Evolutionary conservation across 2,113 vertebrate genomes (phyloP).

Genomic region (Theristicus caerulescens): DNA sequence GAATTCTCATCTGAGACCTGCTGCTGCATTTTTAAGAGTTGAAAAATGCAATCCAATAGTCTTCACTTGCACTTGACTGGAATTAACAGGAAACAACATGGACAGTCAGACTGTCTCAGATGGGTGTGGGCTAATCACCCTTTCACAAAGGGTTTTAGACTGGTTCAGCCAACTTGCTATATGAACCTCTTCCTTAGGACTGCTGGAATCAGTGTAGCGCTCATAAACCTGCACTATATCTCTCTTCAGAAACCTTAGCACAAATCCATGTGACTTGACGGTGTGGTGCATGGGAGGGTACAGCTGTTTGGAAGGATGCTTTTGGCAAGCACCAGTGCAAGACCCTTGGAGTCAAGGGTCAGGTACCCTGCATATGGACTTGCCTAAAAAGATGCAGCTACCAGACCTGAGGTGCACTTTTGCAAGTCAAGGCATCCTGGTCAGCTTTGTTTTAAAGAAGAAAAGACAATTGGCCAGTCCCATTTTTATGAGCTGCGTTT

Average conservation of each 20-base stretch:
- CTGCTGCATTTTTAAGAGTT: not conserved
- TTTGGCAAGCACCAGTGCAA: not conserved
- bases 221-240: not conserved
- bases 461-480: not conserved
- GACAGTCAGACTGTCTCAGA: not conserved
- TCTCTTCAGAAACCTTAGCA: not conserved
- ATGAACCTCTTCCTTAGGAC: not conserved
- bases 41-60: not conserved
- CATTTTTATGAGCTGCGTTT: conserved; percentile 27
- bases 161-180: not conserved
- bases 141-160: not conserved
- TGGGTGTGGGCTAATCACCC: not conserved
- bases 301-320: not conserved
- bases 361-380: not conserved
- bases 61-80: not conserved
- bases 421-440: not conserved
- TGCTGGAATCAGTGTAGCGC: not conserved
- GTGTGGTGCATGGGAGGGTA: not conserved
- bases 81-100: not conserved
- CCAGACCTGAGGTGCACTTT: not conserved
- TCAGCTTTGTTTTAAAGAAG: not conserved
- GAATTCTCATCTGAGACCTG: not conserved
- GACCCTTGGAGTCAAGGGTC: not conserved
- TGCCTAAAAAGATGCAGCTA: not conserved
- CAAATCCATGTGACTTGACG: not conserved